Base-by-base conservation (phyloP, 2,888 invertebrate genomes). In the Cryptus armator region DNA sequence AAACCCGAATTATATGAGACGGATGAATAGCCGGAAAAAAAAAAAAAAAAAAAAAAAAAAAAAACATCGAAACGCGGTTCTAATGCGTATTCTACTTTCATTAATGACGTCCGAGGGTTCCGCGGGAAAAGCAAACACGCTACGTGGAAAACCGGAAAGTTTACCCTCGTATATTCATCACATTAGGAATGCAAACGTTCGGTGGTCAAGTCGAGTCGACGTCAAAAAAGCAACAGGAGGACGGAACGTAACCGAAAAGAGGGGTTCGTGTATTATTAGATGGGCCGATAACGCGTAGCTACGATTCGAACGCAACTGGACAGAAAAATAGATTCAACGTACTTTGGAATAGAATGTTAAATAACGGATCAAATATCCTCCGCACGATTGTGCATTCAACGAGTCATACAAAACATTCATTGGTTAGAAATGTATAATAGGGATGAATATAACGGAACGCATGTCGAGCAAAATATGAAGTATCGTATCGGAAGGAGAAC, bases 131-230 rank as follows among this genome's bases (percentile, higher is more conserved):
- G 81, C 81, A 85, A 84, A 81, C 46, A 81, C 10, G 74, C n/a
- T 32, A 29, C 44, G 67, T 43, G 77, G 59, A 79, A 85, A 85
- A 79, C 84, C 84, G 84, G 81, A 85, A 85, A 74, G 70, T 51
- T 48, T 64, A 48, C 64, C 68, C 78, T 19, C 2, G 16, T 29
- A 1, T 10, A 24, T n/a, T 37, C n/a, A 43, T 29, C 14, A 79
- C 66, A 71, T 84, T 46, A 70, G 53, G 48, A 56, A 81, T 78
- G 74, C 64, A 79, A 78, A 66, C 81, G 71, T 19, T 19, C 66
- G 29, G 32, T 72, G 80, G 64, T 76, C 66, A 66, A 56, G 59
- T 46, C 53, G 19, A 79, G 81, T 81, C 70, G 68, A 78, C 74
- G 77, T 75, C 24, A 16, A 19, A 72, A 66, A 46, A 67, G 44